Evolutionary conservation across 2,888 invertebrate species (phyloP).

Genomic region (Hydrotaea cyrtoneurina): DNA sequence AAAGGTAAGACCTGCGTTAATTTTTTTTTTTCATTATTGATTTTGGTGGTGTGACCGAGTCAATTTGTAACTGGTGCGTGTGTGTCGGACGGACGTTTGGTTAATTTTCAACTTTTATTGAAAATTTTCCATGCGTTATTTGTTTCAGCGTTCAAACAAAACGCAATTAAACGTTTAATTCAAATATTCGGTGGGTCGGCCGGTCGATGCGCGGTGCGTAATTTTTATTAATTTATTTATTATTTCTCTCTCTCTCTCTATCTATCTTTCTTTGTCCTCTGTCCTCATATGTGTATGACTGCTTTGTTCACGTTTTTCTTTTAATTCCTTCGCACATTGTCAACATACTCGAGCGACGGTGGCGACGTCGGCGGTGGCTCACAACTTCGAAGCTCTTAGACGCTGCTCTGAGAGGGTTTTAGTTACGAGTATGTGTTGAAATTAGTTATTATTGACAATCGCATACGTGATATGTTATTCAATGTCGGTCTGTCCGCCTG

Average conservation of each 20-base stretch:
- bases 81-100: too few relatives aligned
- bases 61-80: not conserved
- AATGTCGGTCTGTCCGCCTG: conserved; percentile 36
- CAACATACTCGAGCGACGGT: too few relatives aligned
- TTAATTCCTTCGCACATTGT: not conserved
- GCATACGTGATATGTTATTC: conserved; percentile 63
- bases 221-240: conserved; percentile 8
- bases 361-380: too few relatives aligned
- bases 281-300: not conserved
- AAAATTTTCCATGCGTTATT: not conserved
- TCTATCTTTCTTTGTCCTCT: not conserved
- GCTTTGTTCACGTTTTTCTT: not conserved
- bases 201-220: not conserved
- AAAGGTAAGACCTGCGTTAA: not conserved
- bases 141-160: not conserved
- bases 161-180: not conserved
- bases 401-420: conserved; percentile 24
- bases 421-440: conserved; percentile 51
- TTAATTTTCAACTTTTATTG: not conserved
- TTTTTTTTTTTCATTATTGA: not conserved
- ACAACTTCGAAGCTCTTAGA: not conserved
- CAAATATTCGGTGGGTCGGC: not conserved
- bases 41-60: not conserved
- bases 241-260: not conserved
- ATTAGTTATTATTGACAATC: conserved; percentile 65